Percentiles rank a stretch among this genome's conserved stretches.
These are phyloP conservation scores for Battus philenor DNA, from an alignment of 1,140 invertebrate genomes.

Conservation along the genomic window DNA sequence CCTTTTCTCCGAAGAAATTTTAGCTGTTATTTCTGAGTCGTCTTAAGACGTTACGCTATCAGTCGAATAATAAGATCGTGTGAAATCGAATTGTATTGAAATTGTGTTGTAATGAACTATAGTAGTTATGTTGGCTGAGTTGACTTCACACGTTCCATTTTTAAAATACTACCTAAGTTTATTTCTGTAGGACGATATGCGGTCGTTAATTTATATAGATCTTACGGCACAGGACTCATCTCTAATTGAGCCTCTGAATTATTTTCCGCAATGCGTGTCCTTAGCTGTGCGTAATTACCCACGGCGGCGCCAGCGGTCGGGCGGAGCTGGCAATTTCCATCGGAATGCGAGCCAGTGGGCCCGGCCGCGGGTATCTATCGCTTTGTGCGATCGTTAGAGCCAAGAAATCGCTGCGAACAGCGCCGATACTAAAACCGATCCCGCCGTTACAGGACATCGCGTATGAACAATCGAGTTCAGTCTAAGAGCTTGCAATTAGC, in stretches of 20 bases:
- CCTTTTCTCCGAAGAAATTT: too few species aligned
- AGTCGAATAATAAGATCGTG: too few species aligned
- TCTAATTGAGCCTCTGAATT: slow-evolving; percentile 55
- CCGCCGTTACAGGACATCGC: slow-evolving; percentile 1
- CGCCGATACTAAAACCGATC: neutral
- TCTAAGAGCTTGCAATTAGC: slow-evolving; percentile 10
- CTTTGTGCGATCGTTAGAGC: slow-evolving; percentile 25
- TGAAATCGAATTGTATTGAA: too few species aligned
- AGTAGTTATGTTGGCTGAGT: too few species aligned
- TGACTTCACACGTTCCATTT: too few species aligned
- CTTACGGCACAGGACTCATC: slow-evolving; percentile 42
- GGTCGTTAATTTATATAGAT: slow-evolving; percentile 36
- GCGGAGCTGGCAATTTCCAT: slow-evolving; percentile 44
- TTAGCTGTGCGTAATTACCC: slow-evolving; percentile 47
- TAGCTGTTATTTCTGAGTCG: too few species aligned
- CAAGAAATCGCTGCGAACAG: slow-evolving; percentile 2
- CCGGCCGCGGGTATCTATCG: slow-evolving; percentile 44
- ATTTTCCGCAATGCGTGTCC: slow-evolving; percentile 58
- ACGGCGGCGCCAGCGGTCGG: slow-evolving; percentile 48
- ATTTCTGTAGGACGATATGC: too few species aligned
- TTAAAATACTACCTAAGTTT: too few species aligned
- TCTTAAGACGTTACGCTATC: too few species aligned
- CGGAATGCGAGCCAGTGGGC: slow-evolving; percentile 41
- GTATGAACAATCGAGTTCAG: slow-evolving; percentile 3
- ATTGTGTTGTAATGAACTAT: too few species aligned